phyloP scores from a whole-genome alignment of 2,113 vertebrate genomes.

The Riparia riparia region DNA sequence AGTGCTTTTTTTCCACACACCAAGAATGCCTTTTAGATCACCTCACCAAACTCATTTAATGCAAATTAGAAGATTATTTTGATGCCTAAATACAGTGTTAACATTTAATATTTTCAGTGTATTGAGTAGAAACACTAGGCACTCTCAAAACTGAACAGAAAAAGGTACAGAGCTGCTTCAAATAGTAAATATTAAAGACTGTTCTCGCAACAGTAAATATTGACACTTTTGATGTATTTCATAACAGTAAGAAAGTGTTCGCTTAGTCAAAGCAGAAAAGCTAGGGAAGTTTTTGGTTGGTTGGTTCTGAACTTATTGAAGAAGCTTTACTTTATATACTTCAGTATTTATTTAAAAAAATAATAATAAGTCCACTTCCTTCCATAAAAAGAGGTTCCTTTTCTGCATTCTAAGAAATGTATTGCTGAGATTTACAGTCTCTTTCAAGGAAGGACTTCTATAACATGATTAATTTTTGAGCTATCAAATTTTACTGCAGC shows the following conservation, averaged over 20 bases:
- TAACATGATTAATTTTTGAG: neutral
- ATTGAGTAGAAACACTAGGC: neutral
- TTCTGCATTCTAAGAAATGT: neutral
- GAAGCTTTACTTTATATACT: neutral
- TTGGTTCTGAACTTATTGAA: neutral
- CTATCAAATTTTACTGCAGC: neutral
- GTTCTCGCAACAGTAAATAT: neutral
- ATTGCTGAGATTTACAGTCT: neutral
- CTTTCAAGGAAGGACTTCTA: neutral
- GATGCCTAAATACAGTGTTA: neutral
- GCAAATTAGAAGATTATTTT: neutral
- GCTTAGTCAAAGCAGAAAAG: neutral
- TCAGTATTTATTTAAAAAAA: neutral
- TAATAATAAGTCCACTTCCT: neutral
- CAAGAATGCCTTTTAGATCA: neutral
- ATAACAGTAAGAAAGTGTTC: neutral
- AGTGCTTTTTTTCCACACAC: neutral
- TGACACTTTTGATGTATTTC: neutral
- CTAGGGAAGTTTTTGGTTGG: neutral
- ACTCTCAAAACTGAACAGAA: neutral
- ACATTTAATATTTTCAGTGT: neutral
- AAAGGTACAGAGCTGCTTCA: neutral
- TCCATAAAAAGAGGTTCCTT: neutral
- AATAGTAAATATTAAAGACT: neutral
- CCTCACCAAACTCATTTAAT: neutral